These are phyloP conservation scores for Cryptoblepharus egeriae DNA, from an alignment of 2,797 vertebrate species.

Conservation along the genomic window DNA sequence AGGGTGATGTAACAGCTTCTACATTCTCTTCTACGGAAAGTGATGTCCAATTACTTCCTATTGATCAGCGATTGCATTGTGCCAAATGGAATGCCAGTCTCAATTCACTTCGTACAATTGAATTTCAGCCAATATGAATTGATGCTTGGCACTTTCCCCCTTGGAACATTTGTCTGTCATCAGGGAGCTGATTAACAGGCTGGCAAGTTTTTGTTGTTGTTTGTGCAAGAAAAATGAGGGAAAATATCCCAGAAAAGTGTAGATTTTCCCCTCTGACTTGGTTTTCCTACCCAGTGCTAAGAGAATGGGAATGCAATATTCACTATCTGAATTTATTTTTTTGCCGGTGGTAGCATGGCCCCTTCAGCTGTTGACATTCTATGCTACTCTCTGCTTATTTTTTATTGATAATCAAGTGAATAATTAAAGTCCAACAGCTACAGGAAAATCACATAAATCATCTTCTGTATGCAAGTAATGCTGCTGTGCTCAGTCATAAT, in stretches of 20 bases:
- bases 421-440: constrained; percentile 77
- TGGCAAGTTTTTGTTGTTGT: constrained; percentile 69
- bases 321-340: constrained; percentile 44
- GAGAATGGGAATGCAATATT: constrained; percentile 27
- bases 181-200: constrained; percentile 76
- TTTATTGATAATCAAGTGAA: constrained; percentile 81
- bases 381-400: constrained; percentile 70
- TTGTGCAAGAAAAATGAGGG: constrained; percentile 36
- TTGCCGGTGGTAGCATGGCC: constrained; percentile 34
- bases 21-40: constrained; percentile 66
- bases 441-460: constrained; percentile 74
- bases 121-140: constrained; percentile 77
- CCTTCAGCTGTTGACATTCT: constrained; percentile 64
- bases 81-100: constrained; percentile 63
- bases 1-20: constrained; percentile 61
- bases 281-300: constrained; percentile 47
- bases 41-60: constrained; percentile 76
- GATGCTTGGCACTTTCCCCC: constrained; percentile 74
- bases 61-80: constrained; percentile 75
- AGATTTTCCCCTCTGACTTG: constrained; percentile 62
- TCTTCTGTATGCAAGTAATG: constrained; percentile 65
- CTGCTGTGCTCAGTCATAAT: constrained; percentile 58
- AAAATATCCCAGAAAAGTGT: constrained; percentile 50
- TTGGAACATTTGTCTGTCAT: constrained; percentile 78
- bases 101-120: constrained; percentile 76